Evolutionary conservation across 35 echinoderm and acorn worm species (phyloP).

Genomic region (Lytechinus pictus): DNA sequence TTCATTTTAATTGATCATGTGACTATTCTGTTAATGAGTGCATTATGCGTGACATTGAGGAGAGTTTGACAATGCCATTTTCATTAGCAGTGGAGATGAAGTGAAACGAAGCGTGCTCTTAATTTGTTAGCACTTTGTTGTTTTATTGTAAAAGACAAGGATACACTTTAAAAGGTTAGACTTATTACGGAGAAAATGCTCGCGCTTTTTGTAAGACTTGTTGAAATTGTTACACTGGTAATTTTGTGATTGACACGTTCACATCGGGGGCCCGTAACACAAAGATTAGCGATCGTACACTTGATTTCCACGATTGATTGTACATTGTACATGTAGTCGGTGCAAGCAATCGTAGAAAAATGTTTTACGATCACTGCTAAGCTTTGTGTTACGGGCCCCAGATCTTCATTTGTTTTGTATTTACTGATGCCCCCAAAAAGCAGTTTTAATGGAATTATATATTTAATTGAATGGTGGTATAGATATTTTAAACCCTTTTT

Average conservation of each 20-base stretch:
- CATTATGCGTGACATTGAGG: neutral
- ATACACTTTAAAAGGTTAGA: neutral
- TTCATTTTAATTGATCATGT: conserved; percentile 33
- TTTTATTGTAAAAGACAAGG: conserved; percentile 17
- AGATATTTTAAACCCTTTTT: too few species aligned
- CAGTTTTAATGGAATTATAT: too few species aligned
- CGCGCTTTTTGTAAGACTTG: neutral
- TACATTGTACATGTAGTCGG: too few species aligned
- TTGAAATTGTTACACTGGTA: neutral
- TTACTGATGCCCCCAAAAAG: too few species aligned
- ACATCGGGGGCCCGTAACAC: neutral
- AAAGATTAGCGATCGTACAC: too few species aligned
- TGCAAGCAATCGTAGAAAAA: too few species aligned
- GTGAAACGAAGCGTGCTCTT: neutral
- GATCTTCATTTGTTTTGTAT: too few species aligned
- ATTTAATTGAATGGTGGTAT: too few species aligned
- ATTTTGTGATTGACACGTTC: neutral
- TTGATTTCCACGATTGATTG: too few species aligned
- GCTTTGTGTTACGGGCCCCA: too few species aligned
- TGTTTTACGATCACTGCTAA: too few species aligned
- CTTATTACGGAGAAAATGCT: neutral
- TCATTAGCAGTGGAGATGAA: neutral
- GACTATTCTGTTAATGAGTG: conserved; percentile 15
- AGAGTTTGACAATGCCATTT: conserved; percentile 30
- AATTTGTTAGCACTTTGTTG: neutral